Conservation (phyloP, 2,797 vertebrate species). For the Acanthiza pusilla region DNA sequence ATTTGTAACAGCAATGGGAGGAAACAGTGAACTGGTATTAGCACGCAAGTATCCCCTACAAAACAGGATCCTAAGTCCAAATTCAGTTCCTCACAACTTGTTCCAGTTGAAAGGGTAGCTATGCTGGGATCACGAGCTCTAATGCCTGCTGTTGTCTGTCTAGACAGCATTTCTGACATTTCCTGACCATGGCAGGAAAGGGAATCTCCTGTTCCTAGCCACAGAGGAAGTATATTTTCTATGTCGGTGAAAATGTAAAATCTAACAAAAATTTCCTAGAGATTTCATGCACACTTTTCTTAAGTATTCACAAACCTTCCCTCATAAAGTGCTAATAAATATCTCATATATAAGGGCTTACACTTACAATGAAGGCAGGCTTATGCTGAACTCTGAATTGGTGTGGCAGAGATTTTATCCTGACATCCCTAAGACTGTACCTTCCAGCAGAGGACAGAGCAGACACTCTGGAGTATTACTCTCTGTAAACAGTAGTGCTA, state of each 20-base stretch:
- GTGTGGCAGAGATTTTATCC: neutral
- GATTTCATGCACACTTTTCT: neutral
- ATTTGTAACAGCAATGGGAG: neutral
- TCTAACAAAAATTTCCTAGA: neutral
- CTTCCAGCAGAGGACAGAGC: neutral
- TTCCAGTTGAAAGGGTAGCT: neutral
- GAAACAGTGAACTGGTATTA: neutral
- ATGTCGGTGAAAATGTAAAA: neutral
- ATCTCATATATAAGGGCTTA: neutral
- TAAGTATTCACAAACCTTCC: neutral
- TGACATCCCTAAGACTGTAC: neutral
- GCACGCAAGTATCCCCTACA: neutral
- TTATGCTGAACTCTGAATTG: neutral
- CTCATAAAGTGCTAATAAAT: neutral
- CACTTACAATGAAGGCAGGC: neutral
- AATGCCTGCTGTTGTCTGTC: neutral
- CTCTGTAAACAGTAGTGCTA: neutral
- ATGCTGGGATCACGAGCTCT: slow-evolving; percentile 10
- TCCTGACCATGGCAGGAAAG: neutral
- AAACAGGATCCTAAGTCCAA: neutral
- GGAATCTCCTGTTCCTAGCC: neutral
- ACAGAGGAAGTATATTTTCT: neutral
- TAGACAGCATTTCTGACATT: neutral
- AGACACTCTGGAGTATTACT: neutral
- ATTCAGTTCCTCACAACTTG: slow-evolving; percentile 17